phyloP scores from a whole-genome alignment of 2,113 vertebrate genomes.

The Ameiurus melas region DNA sequence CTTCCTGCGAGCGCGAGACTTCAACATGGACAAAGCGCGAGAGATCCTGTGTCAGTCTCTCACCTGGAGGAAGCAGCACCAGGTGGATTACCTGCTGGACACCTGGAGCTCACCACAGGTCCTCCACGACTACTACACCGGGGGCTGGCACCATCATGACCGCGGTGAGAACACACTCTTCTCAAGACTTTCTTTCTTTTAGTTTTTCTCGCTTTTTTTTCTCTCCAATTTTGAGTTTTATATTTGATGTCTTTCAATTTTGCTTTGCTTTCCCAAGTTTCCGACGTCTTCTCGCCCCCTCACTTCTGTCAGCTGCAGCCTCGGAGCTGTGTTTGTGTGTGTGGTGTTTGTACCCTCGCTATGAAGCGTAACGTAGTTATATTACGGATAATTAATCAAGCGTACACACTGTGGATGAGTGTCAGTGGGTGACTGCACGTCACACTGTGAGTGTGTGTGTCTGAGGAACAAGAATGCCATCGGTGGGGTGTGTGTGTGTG shows the following conservation, averaged over 20 bases:
- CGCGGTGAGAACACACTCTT: slow-evolving; percentile 73
- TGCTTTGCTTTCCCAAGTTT: neutral
- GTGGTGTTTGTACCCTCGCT: neutral
- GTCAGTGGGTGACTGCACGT: neutral
- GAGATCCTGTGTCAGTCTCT: slow-evolving; percentile 92
- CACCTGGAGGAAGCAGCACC: slow-evolving; percentile 96
- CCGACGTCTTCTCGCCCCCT: neutral
- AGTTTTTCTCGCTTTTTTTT: neutral
- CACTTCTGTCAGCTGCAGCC: neutral
- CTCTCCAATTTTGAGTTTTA: neutral
- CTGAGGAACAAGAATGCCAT: neutral
- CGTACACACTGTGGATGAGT: neutral
- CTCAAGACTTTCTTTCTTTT: neutral
- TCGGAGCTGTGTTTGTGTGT: neutral
- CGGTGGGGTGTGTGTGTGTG: neutral
- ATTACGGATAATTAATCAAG: neutral
- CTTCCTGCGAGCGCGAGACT: slow-evolving; percentile 90
- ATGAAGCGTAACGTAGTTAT: neutral
- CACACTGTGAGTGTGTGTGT: neutral
- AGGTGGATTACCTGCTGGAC: slow-evolving; percentile 93
- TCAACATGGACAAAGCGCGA: slow-evolving; percentile 91
- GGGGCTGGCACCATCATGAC: slow-evolving; percentile 97
- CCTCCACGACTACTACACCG: slow-evolving; percentile 92
- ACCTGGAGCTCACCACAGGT: slow-evolving; percentile 93
- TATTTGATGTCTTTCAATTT: neutral